Conservation (phyloP, 1,140 invertebrate genomes). For the Papilio helenus region DNA sequence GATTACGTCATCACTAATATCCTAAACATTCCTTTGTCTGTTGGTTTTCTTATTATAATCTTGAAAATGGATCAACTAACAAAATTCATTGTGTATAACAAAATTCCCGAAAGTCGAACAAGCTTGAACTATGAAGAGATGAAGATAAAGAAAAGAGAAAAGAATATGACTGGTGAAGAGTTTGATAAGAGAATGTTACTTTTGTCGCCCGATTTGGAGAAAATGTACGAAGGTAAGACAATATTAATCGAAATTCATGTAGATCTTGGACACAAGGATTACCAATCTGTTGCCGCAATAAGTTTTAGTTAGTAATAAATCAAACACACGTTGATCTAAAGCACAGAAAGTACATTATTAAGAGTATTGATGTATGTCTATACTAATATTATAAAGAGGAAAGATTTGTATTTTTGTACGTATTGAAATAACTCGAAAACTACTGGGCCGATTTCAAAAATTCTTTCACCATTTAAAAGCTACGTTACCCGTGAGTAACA, state of each 20-base stretch:
- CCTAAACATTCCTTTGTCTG: background rate
- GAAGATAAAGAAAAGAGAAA: constrained; percentile 55
- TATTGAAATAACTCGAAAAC: no score
- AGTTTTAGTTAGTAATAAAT: no score
- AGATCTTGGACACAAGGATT: no score
- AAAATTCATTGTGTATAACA: constrained; percentile 72
- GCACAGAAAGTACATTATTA: no score
- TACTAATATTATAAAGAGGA: no score
- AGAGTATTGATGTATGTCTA: no score
- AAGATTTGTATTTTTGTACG: no score
- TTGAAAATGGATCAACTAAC: constrained; percentile 65
- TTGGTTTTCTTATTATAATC: background rate
- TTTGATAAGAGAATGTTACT: constrained; percentile 64
- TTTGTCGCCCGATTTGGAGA: constrained; percentile 64
- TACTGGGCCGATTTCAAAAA: no score
- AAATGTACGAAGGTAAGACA: constrained; percentile 62
- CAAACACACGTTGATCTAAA: no score
- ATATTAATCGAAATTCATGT: background rate
- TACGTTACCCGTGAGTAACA: no score
- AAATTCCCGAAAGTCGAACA: constrained; percentile 59
- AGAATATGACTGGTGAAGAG: constrained; percentile 49
- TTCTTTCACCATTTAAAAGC: no score
- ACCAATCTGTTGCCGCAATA: no score
- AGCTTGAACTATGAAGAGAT: constrained; percentile 64
- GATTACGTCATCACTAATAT: background rate